Base-by-base conservation (phyloP, 2,113 vertebrate species). In the Cheirogaleus medius region DNA sequence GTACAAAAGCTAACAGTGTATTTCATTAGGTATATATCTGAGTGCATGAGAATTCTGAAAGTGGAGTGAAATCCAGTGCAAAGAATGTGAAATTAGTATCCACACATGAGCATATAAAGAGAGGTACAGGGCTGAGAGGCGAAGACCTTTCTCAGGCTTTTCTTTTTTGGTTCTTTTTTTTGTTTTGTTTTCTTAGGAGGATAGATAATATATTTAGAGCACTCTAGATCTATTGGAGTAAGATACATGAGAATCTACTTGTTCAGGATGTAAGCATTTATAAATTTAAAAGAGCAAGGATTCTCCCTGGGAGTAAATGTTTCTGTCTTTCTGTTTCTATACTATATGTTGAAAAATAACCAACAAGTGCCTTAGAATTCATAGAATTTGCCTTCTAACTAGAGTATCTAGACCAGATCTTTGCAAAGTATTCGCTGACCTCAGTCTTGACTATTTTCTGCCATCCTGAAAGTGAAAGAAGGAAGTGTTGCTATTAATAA, bases 21-120 rank as follows among this genome's bases (percentile, higher is more conserved):
- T 81, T 97, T 93, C 71, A 92, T 37, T 52, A 58, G 73, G 73
- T 69, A n/a, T n/a, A n/a, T n/a, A 27, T 90, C 9, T 91, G 34
- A 76, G 6, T 88, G 25, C 6, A 0, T 29, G 87, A 80, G 47
- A 92, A 87, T 77, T 91, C 49, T 78, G 49, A 90, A 32, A 63
- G 12, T 52, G 10, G 44, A 86, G 49, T 37, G 78, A 86, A 92
- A 60, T 66, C 10, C 34, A 77, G 37, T 37, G 85, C 11, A 44
- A 81, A 80, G 71, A 91, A 34, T 74, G 47, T 47, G 49, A 92
- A 56, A 60, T 56, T 14, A 17, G 2, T 54, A 15, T 86, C 39
- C 17, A 37, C 37, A 66, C 69, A 44, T 34, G 47, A 86, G 39
- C 34, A 13, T 52, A 47, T 14, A 52, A 34, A 77, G 44, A 56